A percentile compares a stretch with the other conserved stretches of the same genome.
phyloP scores from a whole-genome alignment of 1,140 invertebrate genomes.

The Brachionus rubens region DNA sequence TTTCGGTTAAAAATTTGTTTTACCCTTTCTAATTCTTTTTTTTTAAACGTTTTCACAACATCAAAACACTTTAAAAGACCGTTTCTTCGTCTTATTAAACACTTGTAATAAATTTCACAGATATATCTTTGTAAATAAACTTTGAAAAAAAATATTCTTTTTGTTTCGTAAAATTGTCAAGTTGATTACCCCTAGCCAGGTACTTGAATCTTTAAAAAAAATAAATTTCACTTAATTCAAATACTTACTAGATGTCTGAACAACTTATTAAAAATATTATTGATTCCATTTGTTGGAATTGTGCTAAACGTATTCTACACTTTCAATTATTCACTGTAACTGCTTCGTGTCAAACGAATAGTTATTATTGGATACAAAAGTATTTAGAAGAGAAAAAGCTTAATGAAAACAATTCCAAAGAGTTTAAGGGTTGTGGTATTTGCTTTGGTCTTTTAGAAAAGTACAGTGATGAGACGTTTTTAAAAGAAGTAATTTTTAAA shows the following conservation, averaged over 20 bases:
- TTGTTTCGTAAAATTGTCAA: background rate
- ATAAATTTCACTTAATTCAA: background rate
- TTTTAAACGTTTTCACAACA: background rate
- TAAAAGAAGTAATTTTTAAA: constrained; percentile 19
- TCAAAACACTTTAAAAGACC: background rate
- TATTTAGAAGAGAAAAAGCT: constrained; percentile 5
- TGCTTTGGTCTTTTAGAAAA: constrained; percentile 43
- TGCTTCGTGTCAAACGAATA: background rate
- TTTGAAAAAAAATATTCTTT: background rate
- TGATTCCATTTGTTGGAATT: constrained; percentile 38
- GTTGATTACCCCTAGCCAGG: constrained; percentile 26
- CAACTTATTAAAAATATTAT: background rate
- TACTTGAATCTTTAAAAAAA: constrained; percentile 2
- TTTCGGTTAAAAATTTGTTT: constrained; percentile 51
- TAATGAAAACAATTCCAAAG: background rate
- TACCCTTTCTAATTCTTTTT: background rate
- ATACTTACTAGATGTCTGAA: background rate
- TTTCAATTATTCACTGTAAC: constrained; percentile 38
- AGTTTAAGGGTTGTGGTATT: constrained; percentile 33
- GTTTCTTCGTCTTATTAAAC: no score
- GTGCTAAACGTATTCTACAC: constrained; percentile 15
- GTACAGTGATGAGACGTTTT: constrained; percentile 3
- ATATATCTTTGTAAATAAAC: constrained; percentile 32
- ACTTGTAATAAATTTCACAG: constrained; percentile 22
- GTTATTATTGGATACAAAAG: constrained; percentile 22